A percentile compares a stretch with the other conserved stretches of the same genome.
phyloP scores from a whole-genome alignment of 2,888 invertebrate genomes.

The Agrochola lychnidis region DNA sequence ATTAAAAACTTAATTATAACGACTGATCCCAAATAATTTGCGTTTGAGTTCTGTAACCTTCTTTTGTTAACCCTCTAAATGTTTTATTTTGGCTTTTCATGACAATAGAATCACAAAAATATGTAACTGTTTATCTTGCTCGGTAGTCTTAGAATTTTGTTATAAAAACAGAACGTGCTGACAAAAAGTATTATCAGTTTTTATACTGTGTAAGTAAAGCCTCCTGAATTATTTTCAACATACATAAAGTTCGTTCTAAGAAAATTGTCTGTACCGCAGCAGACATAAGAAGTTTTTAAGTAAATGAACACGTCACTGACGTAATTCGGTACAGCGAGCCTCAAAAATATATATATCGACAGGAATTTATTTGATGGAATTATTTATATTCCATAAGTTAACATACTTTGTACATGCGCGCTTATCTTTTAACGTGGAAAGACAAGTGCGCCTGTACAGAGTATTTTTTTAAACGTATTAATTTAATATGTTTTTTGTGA shows the following conservation, averaged over 20 bases:
- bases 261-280: not conserved
- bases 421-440: no score
- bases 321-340: not conserved
- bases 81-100: not conserved
- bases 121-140: not conserved
- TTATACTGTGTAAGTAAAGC: not conserved
- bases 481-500: no score
- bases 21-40: not conserved
- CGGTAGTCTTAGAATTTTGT: not conserved
- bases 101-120: not conserved
- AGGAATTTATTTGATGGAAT: not conserved
- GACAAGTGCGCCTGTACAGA: no score
- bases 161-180: slow-evolving; percentile 12
- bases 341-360: not conserved
- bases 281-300: not conserved
- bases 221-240: not conserved
- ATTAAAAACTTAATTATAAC: no score
- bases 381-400: no score
- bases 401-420: no score
- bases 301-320: slow-evolving; percentile 5
- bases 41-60: no score
- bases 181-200: slow-evolving; percentile 1
- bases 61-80: not conserved
- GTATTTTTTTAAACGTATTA: no score
- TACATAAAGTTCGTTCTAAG: not conserved